Evolutionary conservation across 2,797 vertebrate genomes (phyloP).

Genomic region (Taenioides sp.): DNA sequence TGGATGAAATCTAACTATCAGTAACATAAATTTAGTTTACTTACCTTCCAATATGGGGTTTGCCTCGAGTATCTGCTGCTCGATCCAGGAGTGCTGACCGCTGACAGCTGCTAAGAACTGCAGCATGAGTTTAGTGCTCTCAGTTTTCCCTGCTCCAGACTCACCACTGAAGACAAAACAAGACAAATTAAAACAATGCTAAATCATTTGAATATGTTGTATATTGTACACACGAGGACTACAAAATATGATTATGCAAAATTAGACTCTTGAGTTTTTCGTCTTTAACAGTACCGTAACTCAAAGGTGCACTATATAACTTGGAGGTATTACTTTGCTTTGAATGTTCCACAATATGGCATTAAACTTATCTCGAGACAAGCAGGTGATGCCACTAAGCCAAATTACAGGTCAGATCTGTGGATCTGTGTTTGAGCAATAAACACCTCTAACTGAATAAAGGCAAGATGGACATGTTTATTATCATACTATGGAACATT

Average conservation of each 20-base stretch:
- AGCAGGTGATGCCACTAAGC: no score
- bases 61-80: conserved; percentile 96
- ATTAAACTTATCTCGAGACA: no score
- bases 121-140: conserved; percentile 96
- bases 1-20: neutral
- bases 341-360: no score
- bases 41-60: conserved; percentile 95
- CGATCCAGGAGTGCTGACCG: conserved; percentile 97
- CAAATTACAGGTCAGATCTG: no score
- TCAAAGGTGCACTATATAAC: neutral
- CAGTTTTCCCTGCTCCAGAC: conserved; percentile 95
- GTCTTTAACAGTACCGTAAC: neutral
- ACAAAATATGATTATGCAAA: neutral
- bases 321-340: no score
- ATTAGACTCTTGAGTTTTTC: neutral
- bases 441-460: no score
- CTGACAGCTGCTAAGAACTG: conserved; percentile 97
- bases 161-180: conserved; percentile 82
- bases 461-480: no score
- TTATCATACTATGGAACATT: no score
- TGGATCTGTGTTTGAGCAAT: no score
- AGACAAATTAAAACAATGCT: neutral
- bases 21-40: neutral
- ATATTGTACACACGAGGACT: neutral
- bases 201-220: neutral